These are phyloP conservation scores for Polypterus bichir DNA, from an alignment of 2,113 vertebrate species.

Conservation along the genomic window DNA sequence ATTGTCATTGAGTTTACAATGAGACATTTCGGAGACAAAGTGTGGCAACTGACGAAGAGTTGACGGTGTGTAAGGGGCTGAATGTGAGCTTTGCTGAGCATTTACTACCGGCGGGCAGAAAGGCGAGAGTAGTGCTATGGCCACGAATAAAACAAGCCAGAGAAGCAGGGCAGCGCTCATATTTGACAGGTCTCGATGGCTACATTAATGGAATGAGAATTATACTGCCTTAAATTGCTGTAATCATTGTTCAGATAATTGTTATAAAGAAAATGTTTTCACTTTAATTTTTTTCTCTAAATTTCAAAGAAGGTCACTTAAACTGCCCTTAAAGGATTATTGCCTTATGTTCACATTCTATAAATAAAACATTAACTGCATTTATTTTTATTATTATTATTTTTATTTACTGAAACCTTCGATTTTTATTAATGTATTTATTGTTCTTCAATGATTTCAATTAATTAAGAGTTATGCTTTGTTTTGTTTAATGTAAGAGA, in stretches of 20 bases:
- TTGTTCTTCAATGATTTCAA: neutral
- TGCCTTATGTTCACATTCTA: too few relatives aligned
- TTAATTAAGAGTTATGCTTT: neutral
- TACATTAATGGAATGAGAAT: constrained; percentile 3
- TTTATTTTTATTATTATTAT: too few relatives aligned
- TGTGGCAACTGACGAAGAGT: neutral
- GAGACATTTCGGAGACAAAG: constrained; percentile 5
- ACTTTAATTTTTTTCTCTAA: too few relatives aligned
- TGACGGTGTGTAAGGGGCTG: too few relatives aligned
- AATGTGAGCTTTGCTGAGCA: constrained; percentile 3
- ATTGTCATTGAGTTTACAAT: constrained; percentile 3
- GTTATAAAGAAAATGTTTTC: too few relatives aligned
- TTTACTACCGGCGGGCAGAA: neutral
- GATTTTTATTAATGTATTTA: neutral
- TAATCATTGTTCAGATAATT: too few relatives aligned
- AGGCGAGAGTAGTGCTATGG: constrained; percentile 3
- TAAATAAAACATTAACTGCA: too few relatives aligned
- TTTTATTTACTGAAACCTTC: too few relatives aligned
- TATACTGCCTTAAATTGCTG: too few relatives aligned
- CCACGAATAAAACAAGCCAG: constrained; percentile 9
- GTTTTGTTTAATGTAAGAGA: constrained; percentile 3
- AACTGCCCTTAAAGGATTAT: too few relatives aligned
- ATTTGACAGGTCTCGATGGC: neutral
- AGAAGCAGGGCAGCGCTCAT: constrained; percentile 1
- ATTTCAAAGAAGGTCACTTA: too few relatives aligned